Evolutionary conservation across 2,113 vertebrate species (phyloP), one percentile per base, ranked within the genome.

Genomic region (Channa maculata): DNA sequence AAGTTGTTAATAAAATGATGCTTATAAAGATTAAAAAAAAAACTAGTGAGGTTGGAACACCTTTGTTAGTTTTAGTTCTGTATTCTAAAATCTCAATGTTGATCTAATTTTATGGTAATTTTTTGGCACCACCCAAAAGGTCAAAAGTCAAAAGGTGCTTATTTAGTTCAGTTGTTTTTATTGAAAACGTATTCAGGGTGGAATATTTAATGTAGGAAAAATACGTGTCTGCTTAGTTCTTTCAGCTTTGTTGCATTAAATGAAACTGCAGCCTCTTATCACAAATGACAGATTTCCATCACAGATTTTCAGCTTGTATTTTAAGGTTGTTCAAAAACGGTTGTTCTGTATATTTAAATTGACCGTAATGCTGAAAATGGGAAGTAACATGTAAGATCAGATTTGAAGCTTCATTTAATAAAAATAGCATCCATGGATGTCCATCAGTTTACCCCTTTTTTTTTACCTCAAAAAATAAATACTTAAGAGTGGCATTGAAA

Each of bases 121-220:
- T 48, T 52, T 24, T 39, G 60, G 52, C 59, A 51, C 75, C 71
- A 71, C 72, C 57, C 57, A n/a, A n/a, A n/a, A n/a, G n/a, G n/a
- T n/a, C n/a, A n/a, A n/a, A n/a, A n/a, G n/a, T n/a, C 66, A 53
- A 58, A 83, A 77, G 7, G 45, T 65, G 37, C 63, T 75, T 71
- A 8, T 12, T 45, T 75, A 5, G 46, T 8, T 67, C 62, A 53
- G 48, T 64, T 73, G 53, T 58, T 73, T 73, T 60, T 36, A 60
- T 64, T 39, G 49, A 57, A 75, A 67, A 62, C 54, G 50, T n/a
- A 9, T 67, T 43, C 14, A 54, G 24, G 60, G 41, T 65, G 79
- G 62, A 36, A 68, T 59, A 49, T 58, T 6, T 45, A 59, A 24
- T 24, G 24, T 24, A 24, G 24, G 24, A 24, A 24, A 24, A 24